phyloP scores from a whole-genome alignment of 2,888 invertebrate species.

The Craniophora ligustri region DNA sequence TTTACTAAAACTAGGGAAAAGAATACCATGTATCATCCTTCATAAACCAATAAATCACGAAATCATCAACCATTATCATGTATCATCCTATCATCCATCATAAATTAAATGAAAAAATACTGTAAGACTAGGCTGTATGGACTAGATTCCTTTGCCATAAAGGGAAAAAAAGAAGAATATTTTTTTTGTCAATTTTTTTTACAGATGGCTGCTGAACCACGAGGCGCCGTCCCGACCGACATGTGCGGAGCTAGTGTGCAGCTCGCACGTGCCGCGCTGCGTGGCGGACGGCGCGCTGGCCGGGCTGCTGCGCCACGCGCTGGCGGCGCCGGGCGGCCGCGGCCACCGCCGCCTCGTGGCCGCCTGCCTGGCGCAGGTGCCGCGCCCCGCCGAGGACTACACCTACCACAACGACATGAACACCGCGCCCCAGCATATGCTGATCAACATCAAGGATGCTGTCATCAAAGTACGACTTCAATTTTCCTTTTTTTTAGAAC shows the following conservation, averaged over 20 bases:
- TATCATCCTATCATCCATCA: no score
- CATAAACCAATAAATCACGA: no score
- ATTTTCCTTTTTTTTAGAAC: no score
- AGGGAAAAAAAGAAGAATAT: no score
- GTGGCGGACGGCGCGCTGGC: slow-evolving; percentile 96
- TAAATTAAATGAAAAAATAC: no score
- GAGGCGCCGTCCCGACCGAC: slow-evolving; percentile 95
- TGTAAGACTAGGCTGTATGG: no score
- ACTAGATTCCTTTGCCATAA: no score
- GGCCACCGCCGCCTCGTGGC: slow-evolving; percentile 72
- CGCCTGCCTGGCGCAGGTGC: slow-evolving; percentile 84
- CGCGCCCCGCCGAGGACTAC: slow-evolving; percentile 91
- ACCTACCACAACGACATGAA: slow-evolving; percentile 91
- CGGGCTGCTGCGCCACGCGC: slow-evolving; percentile 93
- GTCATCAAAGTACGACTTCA: slow-evolving; percentile 68
- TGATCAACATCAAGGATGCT: slow-evolving; percentile 66
- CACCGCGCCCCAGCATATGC: slow-evolving; percentile 57
- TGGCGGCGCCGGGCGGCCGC: slow-evolving; percentile 91
- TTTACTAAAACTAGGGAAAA: no score
- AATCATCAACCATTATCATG: no score
- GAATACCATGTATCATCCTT: no score
- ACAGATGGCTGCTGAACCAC: slow-evolving; percentile 93
- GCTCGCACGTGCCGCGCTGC: slow-evolving; percentile 95
- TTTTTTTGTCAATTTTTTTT: no score
- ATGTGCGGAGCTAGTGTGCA: slow-evolving; percentile 94